Evolutionary conservation across 2,888 invertebrate species (phyloP).

Genomic region (Caenorhabditis parvicauda): DNA sequence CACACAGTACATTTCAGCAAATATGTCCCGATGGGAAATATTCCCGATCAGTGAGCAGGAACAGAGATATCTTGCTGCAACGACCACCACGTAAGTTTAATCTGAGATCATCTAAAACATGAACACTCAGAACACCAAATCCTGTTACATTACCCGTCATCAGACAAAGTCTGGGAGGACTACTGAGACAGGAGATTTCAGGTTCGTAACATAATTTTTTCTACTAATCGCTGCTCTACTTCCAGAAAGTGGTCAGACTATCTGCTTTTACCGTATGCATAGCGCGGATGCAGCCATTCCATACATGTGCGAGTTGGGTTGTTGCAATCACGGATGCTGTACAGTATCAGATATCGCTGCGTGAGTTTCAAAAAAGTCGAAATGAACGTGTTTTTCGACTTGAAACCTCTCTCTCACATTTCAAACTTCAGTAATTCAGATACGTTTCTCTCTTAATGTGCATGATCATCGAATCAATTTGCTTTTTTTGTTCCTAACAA

Average conservation of each 20-base stretch:
- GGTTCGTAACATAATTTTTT: conserved; percentile 13
- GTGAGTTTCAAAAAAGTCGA: conserved; percentile 17
- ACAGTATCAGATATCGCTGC: conserved; percentile 46
- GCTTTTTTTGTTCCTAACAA: background rate
- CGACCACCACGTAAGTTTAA: conserved; percentile 26
- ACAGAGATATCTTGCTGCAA: conserved; percentile 45
- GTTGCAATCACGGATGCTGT: conserved; percentile 55
- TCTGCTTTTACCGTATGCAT: conserved; percentile 50
- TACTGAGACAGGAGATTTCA: conserved; percentile 51
- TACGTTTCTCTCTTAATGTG: too few relatives aligned
- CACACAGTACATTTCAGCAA: background rate
- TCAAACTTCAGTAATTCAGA: background rate
- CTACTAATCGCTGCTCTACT: background rate
- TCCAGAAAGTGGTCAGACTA: conserved; percentile 50
- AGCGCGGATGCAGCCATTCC: conserved; percentile 44
- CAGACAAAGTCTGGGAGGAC: conserved; percentile 38
- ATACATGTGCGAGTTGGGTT: conserved; percentile 52
- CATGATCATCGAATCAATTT: background rate
- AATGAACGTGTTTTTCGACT: background rate
- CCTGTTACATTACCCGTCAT: conserved; percentile 5
- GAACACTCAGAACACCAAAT: background rate
- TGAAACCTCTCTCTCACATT: background rate
- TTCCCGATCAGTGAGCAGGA: conserved; percentile 54
- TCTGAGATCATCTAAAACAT: conserved; percentile 5
- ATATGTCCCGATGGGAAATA: conserved; percentile 48